phyloP scores from a whole-genome alignment of 2,888 invertebrate genomes.

The Lasioglossum morio region DNA sequence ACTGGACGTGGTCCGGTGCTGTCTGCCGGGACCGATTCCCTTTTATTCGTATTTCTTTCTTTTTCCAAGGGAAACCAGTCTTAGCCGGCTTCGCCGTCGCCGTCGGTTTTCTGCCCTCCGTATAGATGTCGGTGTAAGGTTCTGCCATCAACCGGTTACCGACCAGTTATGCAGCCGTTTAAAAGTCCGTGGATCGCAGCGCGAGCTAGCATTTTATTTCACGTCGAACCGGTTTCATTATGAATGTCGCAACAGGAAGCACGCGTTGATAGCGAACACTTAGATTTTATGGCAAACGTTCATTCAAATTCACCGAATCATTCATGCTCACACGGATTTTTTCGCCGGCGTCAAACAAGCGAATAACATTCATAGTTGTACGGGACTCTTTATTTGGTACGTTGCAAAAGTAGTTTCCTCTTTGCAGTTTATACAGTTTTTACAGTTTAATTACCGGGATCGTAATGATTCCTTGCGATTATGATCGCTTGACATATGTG shows the following conservation, averaged over 20 bases:
- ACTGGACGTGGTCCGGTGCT: slow-evolving; percentile 41
- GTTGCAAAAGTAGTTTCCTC: no score
- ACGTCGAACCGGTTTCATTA: slow-evolving; percentile 26
- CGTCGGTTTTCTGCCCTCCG: slow-evolving; percentile 60
- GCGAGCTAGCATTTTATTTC: slow-evolving; percentile 31
- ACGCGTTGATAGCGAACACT: neutral
- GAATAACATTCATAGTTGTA: neutral
- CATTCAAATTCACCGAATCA: neutral
- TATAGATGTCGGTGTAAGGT: slow-evolving; percentile 61
- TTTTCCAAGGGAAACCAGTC: slow-evolving; percentile 74
- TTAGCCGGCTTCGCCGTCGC: slow-evolving; percentile 44
- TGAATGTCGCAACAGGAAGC: slow-evolving; percentile 23
- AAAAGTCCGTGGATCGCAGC: slow-evolving; percentile 40
- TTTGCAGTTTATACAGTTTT: neutral
- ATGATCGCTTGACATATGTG: no score
- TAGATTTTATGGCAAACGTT: neutral
- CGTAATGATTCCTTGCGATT: no score
- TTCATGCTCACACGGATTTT: neutral
- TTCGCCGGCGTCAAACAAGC: neutral
- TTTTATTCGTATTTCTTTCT: slow-evolving; percentile 38
- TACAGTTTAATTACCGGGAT: no score
- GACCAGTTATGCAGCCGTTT: slow-evolving; percentile 52
- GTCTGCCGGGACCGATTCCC: slow-evolving; percentile 56
- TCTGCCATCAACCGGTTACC: slow-evolving; percentile 63
- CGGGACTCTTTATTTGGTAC: neutral